Percentiles rank a stretch among this genome's conserved stretches.
These are phyloP conservation scores for Lepeophtheirus salmonis DNA, from an alignment of 1,140 invertebrate genomes.

Conservation along the genomic window DNA sequence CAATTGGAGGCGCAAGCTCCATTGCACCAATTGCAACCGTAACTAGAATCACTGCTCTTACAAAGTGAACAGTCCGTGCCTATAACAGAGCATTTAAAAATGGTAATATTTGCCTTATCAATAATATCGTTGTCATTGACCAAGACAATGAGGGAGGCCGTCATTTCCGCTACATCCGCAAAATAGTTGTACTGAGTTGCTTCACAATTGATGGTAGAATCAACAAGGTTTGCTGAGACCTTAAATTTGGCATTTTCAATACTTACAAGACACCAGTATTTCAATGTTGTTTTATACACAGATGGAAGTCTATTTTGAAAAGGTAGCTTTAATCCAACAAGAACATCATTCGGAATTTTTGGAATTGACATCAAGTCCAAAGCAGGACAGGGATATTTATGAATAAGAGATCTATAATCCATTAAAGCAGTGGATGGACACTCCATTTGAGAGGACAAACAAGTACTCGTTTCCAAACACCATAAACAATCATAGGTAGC, in stretches of 20 bases:
- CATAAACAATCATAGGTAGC: not conserved
- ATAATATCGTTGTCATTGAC: constrained; percentile 84
- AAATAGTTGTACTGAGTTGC: constrained; percentile 76
- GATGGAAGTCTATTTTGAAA: constrained; percentile 69
- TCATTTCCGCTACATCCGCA: constrained; percentile 58
- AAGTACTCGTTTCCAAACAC: not conserved
- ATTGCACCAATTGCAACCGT: constrained; percentile 78
- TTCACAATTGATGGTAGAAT: constrained; percentile 54
- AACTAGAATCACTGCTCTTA: constrained; percentile 56
- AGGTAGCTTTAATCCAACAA: constrained; percentile 65
- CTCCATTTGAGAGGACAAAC: not conserved
- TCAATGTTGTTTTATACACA: constrained; percentile 45
- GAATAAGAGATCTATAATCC: not conserved
- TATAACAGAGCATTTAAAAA: constrained; percentile 85
- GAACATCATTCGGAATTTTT: constrained; percentile 57
- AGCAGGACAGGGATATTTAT: not conserved
- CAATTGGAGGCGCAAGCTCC: constrained; percentile 41
- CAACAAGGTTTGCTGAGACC: constrained; percentile 61
- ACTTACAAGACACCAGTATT: constrained; percentile 72
- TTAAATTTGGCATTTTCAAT: constrained; percentile 75
- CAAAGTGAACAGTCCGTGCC: constrained; percentile 87
- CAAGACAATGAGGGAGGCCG: constrained; percentile 66
- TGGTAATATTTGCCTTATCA: constrained; percentile 63
- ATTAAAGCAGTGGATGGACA: not conserved
- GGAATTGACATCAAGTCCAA: not conserved